Percentiles rank a stretch among this genome's conserved stretches.
These are phyloP conservation scores for Megalopta genalis DNA, from an alignment of 1,140 invertebrate genomes.

Conservation along the genomic window DNA sequence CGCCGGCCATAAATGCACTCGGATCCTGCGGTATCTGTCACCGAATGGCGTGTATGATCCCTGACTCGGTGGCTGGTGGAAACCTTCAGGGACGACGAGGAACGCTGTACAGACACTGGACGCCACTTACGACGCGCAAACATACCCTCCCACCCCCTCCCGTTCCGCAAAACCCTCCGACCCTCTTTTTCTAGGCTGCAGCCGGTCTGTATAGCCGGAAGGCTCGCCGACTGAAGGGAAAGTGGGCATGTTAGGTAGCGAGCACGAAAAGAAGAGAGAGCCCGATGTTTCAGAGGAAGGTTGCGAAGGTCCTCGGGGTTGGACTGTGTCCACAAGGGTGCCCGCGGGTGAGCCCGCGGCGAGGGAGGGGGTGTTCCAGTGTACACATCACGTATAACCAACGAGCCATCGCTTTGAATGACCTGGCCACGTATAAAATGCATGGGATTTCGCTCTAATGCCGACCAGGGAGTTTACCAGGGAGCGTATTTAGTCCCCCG, in stretches of 20 bases:
- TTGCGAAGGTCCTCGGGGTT: constrained; percentile 57
- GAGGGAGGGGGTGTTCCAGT: constrained; percentile 45
- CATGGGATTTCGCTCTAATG: constrained; percentile 77
- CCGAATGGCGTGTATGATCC: constrained; percentile 64
- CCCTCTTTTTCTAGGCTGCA: constrained; percentile 42
- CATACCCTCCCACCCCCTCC: constrained; percentile 56
- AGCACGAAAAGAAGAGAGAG: constrained; percentile 43
- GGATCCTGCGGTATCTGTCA: constrained; percentile 53
- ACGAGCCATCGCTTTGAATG: constrained; percentile 71
- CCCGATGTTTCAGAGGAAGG: constrained; percentile 41
- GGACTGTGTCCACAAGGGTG: constrained; percentile 70
- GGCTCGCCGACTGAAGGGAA: constrained; percentile 37
- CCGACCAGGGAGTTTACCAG: constrained; percentile 68
- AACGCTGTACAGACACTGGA: constrained; percentile 66
- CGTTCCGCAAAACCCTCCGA: background rate
- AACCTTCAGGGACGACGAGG: constrained; percentile 50
- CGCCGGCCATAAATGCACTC: constrained; percentile 51
- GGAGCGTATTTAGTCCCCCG: constrained; percentile 69
- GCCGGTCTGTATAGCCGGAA: constrained; percentile 42
- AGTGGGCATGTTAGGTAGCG: constrained; percentile 45
- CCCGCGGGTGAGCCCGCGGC: constrained; percentile 33
- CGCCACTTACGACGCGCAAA: constrained; percentile 76
- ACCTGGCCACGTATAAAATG: constrained; percentile 77
- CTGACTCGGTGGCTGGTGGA: constrained; percentile 44
- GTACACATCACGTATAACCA: constrained; percentile 70